Conservation (phyloP, 2,797 vertebrate species). For the Lagodon rhomboides region DNA sequence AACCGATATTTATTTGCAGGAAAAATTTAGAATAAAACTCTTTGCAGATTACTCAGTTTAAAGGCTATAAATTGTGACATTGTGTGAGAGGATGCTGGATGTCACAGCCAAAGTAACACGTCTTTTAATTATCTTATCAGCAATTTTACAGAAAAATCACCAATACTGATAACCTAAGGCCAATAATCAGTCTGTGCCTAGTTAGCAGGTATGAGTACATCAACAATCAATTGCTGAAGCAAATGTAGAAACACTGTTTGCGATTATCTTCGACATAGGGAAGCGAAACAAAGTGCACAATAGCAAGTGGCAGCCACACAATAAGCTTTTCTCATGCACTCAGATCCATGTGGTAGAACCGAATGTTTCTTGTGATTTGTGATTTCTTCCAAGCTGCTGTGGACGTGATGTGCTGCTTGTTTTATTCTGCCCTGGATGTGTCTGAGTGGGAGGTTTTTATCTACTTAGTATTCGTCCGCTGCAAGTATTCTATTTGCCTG, state of each 20-base stretch:
- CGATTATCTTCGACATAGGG: background rate
- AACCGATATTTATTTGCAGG: no score
- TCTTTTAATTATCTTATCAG: no score
- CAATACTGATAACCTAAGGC: no score
- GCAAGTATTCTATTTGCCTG: background rate
- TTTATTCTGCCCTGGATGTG: background rate
- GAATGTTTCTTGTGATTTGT: background rate
- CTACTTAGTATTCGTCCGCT: background rate
- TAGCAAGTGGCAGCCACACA: background rate
- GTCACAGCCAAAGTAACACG: no score
- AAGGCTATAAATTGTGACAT: no score
- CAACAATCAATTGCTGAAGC: no score
- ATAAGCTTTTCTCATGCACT: background rate
- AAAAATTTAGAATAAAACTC: no score
- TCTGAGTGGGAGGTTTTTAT: slow-evolving; percentile 3
- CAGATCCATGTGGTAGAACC: background rate
- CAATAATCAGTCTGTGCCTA: no score
- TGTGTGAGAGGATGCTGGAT: no score
- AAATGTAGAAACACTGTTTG: background rate
- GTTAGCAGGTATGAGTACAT: background rate
- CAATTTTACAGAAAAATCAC: no score
- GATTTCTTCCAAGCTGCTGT: no score
- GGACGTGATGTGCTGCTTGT: background rate
- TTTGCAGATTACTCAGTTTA: no score
- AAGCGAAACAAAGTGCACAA: background rate